Evolutionary conservation across 2,113 vertebrate species (phyloP), one percentile per base, ranked within the genome.

Genomic region (Xiphophorus maculatus): DNA sequence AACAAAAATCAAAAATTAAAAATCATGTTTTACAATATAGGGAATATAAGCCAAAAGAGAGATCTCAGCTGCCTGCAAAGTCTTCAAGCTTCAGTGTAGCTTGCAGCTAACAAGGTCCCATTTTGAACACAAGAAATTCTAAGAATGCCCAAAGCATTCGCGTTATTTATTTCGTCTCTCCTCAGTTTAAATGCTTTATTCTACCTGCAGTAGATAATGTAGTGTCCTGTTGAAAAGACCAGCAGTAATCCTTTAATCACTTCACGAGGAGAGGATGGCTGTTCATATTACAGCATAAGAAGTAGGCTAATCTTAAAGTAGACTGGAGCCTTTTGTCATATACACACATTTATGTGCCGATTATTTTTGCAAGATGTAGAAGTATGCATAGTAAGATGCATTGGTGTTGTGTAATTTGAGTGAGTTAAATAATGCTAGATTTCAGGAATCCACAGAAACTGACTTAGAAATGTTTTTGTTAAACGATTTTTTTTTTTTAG

Each of bases 201-300:
- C 54, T 29, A 54, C 13, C 51, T n/a, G 5, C 19, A 54, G 10
- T 8, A 63, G 25, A 67, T 28, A 33, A 60, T 40, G 4, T 25
- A 54, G 22, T 11, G 5, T 64, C 22, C 54, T 40, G 44, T 28
- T 77, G 9, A 71, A 64, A 76, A 48, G 69, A 63, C 72, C 33
- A 27, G 19, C 28, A 42, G 3, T 86, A 82, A 87, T 85, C 80
- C 66, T 79, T 83, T 90, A 85, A 89, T 91, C 78, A 60, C 74
- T 66, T 77, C 37, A 84, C 66, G 37, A 69, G 62, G 35, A 37
- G 35, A 37, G 35, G 40, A 73, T 28, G n/a, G 2, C 27, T 73
- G 63, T n/a, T 44, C 12, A 48, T 40, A 28, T 63, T 63, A 58
- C 19, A 76, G 37, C 40, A 54, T 40, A 74, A 80, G 69, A 81